These are phyloP conservation scores for Anarsia innoxiella DNA, from an alignment of 2,888 invertebrate genomes.

Conservation along the genomic window DNA sequence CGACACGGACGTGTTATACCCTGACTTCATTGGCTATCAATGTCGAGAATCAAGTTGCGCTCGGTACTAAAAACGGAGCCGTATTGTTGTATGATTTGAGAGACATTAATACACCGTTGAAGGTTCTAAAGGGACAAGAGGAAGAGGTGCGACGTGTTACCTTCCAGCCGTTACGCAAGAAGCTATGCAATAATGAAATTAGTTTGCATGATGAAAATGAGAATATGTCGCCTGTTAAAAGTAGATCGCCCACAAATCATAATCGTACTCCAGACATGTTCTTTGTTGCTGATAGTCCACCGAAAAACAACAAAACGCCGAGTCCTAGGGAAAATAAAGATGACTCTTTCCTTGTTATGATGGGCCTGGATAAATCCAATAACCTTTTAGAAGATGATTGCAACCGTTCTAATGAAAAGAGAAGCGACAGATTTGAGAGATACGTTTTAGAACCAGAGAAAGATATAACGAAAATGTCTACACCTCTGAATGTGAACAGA, in stretches of 20 bases:
- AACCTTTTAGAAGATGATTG: conserved; percentile 43
- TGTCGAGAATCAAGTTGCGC: conserved; percentile 63
- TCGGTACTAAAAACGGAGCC: conserved; percentile 73
- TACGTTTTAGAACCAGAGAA: conserved; percentile 48
- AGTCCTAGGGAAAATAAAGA: conserved; percentile 44
- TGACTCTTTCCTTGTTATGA: conserved; percentile 59
- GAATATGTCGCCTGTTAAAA: conserved; percentile 31
- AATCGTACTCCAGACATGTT: conserved; percentile 57
- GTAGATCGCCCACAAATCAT: conserved; percentile 33
- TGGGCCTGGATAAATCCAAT: conserved; percentile 57
- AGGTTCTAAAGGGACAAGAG: conserved; percentile 66
- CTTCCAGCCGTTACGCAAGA: conserved; percentile 59
- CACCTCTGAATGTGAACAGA: conserved; percentile 42
- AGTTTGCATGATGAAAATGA: conserved; percentile 59
- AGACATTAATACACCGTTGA: conserved; percentile 60
- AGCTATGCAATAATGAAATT: conserved; percentile 45
- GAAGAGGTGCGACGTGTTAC: conserved; percentile 61
- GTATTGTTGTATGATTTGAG: conserved; percentile 73
- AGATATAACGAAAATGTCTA: conserved; percentile 58
- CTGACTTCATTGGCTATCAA: conserved; percentile 60
- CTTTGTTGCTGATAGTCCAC: conserved; percentile 52
- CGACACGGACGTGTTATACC: conserved; percentile 50
- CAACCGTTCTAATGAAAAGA: conserved; percentile 35
- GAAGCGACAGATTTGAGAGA: conserved; percentile 43
- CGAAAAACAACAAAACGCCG: conserved; percentile 36